Conservation (phyloP, 2,888 invertebrate species). For the Cylindroiulus punctatus region DNA sequence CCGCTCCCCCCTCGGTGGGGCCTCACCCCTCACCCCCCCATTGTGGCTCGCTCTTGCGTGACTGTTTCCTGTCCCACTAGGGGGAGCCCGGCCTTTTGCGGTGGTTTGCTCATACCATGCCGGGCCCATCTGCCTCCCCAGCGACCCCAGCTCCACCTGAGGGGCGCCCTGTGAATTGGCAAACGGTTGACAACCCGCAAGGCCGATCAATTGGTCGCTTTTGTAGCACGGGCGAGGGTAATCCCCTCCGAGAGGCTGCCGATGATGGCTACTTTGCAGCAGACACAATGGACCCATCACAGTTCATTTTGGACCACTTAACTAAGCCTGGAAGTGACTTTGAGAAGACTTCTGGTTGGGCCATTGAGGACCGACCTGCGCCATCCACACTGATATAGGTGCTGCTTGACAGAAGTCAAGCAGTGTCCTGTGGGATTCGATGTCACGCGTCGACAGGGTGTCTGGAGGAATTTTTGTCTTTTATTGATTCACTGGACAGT, state of each 20-base stretch:
- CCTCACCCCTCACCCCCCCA: constrained; percentile 30
- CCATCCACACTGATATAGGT: neutral
- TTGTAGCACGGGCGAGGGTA: constrained; percentile 43
- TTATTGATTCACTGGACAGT: too few species aligned
- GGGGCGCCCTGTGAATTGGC: neutral
- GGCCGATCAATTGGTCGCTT: constrained; percentile 34
- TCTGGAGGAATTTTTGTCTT: too few species aligned
- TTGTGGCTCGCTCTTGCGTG: constrained; percentile 22
- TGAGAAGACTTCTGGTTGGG: neutral
- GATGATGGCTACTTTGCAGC: constrained; percentile 45
- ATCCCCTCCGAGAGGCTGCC: constrained; percentile 22
- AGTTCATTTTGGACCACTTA: constrained; percentile 45
- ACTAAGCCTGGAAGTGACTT: constrained; percentile 2
- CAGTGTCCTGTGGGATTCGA: neutral
- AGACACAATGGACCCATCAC: neutral
- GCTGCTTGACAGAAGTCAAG: neutral
- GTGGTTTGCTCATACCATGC: constrained; percentile 45
- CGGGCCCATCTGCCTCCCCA: constrained; percentile 28
- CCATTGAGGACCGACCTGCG: neutral
- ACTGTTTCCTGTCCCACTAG: constrained; percentile 39
- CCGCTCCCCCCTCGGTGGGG: neutral
- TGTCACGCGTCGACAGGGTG: neutral
- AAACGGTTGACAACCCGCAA: constrained; percentile 47
- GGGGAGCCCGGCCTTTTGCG: constrained; percentile 35
- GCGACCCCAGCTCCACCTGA: neutral